Percentiles rank a stretch among this genome's conserved stretches.
Evolutionary conservation across 2,888 invertebrate genomes (phyloP).

Genomic region (Eubasilissa splendida): DNA sequence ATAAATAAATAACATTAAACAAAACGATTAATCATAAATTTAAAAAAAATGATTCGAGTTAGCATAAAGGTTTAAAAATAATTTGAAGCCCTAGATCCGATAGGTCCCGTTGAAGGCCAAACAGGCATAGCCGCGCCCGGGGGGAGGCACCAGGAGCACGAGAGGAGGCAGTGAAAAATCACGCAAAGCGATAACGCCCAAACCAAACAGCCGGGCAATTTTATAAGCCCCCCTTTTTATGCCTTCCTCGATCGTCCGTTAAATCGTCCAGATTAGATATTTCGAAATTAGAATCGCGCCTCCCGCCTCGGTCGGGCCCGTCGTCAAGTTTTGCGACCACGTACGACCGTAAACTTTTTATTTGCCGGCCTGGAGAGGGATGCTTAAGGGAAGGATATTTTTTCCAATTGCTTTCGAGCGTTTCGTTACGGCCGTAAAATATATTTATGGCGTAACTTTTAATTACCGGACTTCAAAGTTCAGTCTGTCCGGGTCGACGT

Average conservation of each 20-base stretch:
- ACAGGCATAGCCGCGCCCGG: too few relatives aligned
- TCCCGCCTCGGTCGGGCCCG: not conserved
- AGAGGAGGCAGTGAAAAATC: not conserved
- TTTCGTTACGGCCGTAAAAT: slow-evolving; percentile 2
- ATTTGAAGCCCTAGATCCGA: too few relatives aligned
- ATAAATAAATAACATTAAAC: too few relatives aligned
- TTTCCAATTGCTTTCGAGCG: slow-evolving; percentile 12
- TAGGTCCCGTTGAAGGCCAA: too few relatives aligned
- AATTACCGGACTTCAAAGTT: not conserved
- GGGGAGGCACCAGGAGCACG: too few relatives aligned
- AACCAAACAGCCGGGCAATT: slow-evolving; percentile 4
- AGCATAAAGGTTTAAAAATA: too few relatives aligned
- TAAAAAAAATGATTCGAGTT: too few relatives aligned
- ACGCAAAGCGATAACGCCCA: slow-evolving; percentile 21
- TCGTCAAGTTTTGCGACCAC: slow-evolving; percentile 21
- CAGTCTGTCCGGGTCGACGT: not conserved
- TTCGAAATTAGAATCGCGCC: slow-evolving; percentile 25
- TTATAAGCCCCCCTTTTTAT: not conserved
- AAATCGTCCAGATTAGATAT: slow-evolving; percentile 29
- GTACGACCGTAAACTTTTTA: slow-evolving; percentile 20
- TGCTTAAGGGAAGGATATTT: not conserved
- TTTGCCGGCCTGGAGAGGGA: not conserved
- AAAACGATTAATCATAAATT: too few relatives aligned
- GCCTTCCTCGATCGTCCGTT: slow-evolving; percentile 20
- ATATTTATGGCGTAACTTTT: not conserved